Conservation (phyloP, 2,888 invertebrate species). For the Elysia crispata region DNA sequence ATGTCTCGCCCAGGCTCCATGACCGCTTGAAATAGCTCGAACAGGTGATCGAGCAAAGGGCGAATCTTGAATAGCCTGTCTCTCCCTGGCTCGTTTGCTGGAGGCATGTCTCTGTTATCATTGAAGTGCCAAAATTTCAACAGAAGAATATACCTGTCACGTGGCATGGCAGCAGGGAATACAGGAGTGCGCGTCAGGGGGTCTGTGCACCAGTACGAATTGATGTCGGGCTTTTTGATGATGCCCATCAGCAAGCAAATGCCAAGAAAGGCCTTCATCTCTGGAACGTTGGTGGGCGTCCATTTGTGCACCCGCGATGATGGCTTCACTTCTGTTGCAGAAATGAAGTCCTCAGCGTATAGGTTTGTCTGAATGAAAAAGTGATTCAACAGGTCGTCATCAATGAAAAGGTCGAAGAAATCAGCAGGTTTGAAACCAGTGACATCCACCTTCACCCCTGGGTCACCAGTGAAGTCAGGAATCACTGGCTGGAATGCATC, state of each 20-base stretch:
- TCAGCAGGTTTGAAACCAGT: background rate
- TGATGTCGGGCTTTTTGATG: background rate
- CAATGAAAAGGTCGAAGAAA: background rate
- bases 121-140: conserved; percentile 13
- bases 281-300: background rate
- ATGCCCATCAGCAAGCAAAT: conserved; percentile 30
- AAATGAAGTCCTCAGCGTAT: background rate
- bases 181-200: no score
- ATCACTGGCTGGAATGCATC: no score
- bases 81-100: conserved; percentile 11
- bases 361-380: background rate
- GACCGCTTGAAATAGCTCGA: background rate
- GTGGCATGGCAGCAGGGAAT: no score
- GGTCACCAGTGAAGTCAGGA: no score
- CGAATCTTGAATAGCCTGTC: conserved; percentile 35
- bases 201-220: conserved; percentile 25
- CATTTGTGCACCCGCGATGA: background rate
- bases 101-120: conserved; percentile 10
- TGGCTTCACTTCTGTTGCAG: background rate
- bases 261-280: conserved; percentile 30
- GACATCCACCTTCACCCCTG: no score
- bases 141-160: no score
- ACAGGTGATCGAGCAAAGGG: conserved; percentile 30
- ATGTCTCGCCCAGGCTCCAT: background rate
- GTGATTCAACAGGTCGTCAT: background rate